Base-by-base conservation (phyloP, 2,113 vertebrate species). In the Chroicocephalus ridibundus region DNA sequence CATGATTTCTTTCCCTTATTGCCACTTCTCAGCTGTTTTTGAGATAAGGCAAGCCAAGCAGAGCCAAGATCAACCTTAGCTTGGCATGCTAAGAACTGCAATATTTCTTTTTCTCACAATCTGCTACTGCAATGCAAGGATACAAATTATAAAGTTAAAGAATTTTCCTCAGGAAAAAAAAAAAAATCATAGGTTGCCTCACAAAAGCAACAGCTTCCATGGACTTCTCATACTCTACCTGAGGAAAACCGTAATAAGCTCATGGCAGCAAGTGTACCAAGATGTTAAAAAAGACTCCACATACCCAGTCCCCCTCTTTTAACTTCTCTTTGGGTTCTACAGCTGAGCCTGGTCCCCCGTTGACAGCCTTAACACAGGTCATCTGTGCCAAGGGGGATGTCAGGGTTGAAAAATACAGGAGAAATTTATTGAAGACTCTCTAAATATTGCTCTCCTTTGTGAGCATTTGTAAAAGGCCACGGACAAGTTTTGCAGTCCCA, bases 241-340 rank as follows among this genome's bases (percentile, higher is more conserved):
- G 11, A 57, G 12, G 13, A 80, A 82, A 87, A 68, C 15, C 1
- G 1, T 49, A 44, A 9, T n/a, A 47, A 38, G 38, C 3, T 87
- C 44, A 44, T 10, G 6, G n/a, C 40, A 76, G 21, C 5, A 78
- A 62, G 19, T 2, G 5, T 62, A 74, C 16, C 15, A 40, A 32
- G 13, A 42, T 1, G 76, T 16, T 40, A 66, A 79, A 91, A 68
- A 64, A 17, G 0, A 61, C 32, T 79, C 18, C 31, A 44, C 0
- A 0, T 36, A 2, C 5, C 10, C 15, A n/a, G 1, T 64, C 7
- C 11, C 12, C 6, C 19, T 60, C 38, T 36, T 84, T 70, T 68
- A 55, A 25, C 20, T 60, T 60, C 34, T 58, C 5, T 36, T 70
- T 34, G 1, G 1, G 4, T 32, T 71, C 57, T 71, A 36, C 26